Percentiles rank a stretch among this genome's conserved stretches.
These are phyloP conservation scores for Drosophila subpulchrella DNA, from an alignment of 1,140 invertebrate species.

Conservation along the genomic window DNA sequence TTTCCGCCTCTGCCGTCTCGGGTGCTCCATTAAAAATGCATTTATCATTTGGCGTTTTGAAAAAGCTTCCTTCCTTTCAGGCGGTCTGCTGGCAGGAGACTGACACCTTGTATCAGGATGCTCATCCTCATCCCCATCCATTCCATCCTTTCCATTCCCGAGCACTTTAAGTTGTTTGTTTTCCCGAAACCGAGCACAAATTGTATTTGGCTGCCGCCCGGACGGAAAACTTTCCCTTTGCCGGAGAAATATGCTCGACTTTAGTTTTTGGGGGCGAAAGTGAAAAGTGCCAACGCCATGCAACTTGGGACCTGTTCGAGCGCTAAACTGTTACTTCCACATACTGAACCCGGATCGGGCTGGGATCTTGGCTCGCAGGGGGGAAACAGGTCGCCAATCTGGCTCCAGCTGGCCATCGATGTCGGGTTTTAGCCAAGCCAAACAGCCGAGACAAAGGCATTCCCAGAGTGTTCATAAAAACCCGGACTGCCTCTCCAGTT, in stretches of 20 bases:
- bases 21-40: constrained; percentile 78
- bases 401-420: constrained; percentile 73
- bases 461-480: constrained; percentile 77
- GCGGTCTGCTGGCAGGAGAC: constrained; percentile 18
- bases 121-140: constrained; percentile 20
- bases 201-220: constrained; percentile 66
- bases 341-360: constrained; percentile 35
- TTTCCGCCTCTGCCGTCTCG: constrained; percentile 30
- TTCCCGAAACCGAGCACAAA: constrained; percentile 50
- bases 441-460: constrained; percentile 71
- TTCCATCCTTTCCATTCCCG: constrained; percentile 8
- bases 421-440: constrained; percentile 51
- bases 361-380: constrained; percentile 5
- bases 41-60: constrained; percentile 79
- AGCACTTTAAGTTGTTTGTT: constrained; percentile 56
- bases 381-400: constrained; percentile 42
- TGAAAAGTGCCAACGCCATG: constrained; percentile 60
- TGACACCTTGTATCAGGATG: constrained; percentile 48
- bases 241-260: constrained; percentile 52
- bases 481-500: constrained; percentile 23
- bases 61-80: constrained; percentile 74
- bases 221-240: constrained; percentile 46
- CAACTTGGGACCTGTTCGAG: constrained; percentile 78
- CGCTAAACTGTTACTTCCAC: constrained; percentile 81
- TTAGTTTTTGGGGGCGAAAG: constrained; percentile 57